Evolutionary conservation across 2,113 vertebrate species (phyloP).

Genomic region (Heteronetta atricapilla): DNA sequence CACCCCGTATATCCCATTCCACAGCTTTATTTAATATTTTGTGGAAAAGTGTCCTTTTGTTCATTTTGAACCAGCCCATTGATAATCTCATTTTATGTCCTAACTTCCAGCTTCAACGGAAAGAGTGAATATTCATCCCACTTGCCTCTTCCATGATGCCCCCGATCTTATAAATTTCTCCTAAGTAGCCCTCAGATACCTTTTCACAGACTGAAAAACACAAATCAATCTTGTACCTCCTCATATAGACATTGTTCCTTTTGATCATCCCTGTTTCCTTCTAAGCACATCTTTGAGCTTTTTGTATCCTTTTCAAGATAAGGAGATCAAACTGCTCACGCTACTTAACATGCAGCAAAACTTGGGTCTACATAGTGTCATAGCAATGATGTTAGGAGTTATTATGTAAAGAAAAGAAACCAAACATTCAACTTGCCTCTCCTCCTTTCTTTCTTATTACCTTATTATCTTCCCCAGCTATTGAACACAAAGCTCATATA

Average conservation of each 20-base stretch:
- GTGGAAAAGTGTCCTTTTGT: background rate
- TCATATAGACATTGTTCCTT: background rate
- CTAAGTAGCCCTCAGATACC: background rate
- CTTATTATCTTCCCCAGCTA: background rate
- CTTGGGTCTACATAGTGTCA: background rate
- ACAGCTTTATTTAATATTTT: background rate
- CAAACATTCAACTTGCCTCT: background rate
- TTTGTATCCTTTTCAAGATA: background rate
- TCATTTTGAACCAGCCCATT: background rate
- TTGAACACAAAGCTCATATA: background rate
- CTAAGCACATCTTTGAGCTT: background rate
- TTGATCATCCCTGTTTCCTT: constrained; percentile 2
- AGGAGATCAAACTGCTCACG: background rate
- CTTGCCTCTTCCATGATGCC: background rate
- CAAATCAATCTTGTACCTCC: constrained; percentile 2
- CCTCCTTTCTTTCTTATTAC: background rate
- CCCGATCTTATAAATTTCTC: background rate
- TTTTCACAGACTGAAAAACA: background rate
- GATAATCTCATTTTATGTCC: background rate
- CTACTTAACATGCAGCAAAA: background rate
- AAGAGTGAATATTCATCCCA: background rate
- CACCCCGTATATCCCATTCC: background rate
- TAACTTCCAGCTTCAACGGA: background rate
- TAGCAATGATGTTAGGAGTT: background rate
- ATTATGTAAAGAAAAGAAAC: too few relatives aligned